Conservation (phyloP, 2,797 vertebrate genomes). For the Halcyon leucocephala region DNA sequence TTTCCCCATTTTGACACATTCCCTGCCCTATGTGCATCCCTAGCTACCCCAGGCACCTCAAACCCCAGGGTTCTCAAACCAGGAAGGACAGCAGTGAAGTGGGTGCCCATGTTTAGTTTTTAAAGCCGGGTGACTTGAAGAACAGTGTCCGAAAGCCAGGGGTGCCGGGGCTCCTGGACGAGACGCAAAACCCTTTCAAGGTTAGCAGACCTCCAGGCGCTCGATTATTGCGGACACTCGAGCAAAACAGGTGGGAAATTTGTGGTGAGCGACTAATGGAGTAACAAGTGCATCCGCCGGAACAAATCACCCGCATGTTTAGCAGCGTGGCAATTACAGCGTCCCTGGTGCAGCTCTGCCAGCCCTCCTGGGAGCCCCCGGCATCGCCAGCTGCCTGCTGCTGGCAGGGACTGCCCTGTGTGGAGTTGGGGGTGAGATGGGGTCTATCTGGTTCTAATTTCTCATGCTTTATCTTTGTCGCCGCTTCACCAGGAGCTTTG, state of each 20-base stretch:
- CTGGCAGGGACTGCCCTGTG: not conserved
- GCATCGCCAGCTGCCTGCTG: not conserved
- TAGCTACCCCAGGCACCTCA: not conserved
- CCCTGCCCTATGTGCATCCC: rapidly evolving
- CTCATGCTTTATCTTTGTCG: not conserved
- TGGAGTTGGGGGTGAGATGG: not conserved
- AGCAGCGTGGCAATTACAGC: not conserved
- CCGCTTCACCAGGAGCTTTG: not conserved
- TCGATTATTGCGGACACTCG: not conserved
- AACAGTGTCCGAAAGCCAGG: rapidly evolving
- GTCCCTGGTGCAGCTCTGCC: not conserved
- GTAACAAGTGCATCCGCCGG: not conserved
- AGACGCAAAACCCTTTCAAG: not conserved
- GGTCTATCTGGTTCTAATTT: not conserved
- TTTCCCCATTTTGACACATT: not conserved
- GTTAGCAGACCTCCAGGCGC: not conserved
- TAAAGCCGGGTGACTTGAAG: not conserved
- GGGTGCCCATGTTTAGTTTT: not conserved
- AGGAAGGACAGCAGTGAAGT: not conserved
- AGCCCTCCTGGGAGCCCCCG: not conserved
- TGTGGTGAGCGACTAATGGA: slow-evolving; percentile 32
- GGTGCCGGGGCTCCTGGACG: rapidly evolving
- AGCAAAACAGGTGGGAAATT: slow-evolving; percentile 55
- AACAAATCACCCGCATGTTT: not conserved
- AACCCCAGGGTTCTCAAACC: not conserved